phyloP scores from a whole-genome alignment of 2,888 invertebrate species.

The Microchrysa polita region DNA sequence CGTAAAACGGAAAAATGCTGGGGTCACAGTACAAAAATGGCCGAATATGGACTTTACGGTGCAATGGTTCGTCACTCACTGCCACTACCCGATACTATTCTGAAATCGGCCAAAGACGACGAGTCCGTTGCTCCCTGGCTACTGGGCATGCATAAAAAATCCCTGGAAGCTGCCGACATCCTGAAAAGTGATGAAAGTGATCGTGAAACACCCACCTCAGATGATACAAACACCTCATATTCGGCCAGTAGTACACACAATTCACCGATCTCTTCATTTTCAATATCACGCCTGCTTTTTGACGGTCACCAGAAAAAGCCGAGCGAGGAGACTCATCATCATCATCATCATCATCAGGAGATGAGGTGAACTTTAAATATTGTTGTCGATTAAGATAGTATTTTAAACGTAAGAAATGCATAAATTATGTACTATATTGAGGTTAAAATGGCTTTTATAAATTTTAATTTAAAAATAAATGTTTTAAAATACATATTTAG shows the following conservation, averaged over 20 bases:
- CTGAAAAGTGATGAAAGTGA: slow-evolving; percentile 83
- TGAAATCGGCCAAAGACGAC: slow-evolving; percentile 96
- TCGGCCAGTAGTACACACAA: slow-evolving; percentile 64
- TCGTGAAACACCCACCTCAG: slow-evolving; percentile 70
- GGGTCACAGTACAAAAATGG: slow-evolving; percentile 99
- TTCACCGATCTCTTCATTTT: slow-evolving; percentile 64
- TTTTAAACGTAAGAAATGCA: too few relatives aligned
- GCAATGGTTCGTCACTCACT: slow-evolving; percentile 99
- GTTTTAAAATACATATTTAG: too few relatives aligned
- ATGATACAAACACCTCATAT: slow-evolving; percentile 69
- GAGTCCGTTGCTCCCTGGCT: slow-evolving; percentile 99
- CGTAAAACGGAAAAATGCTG: slow-evolving; percentile 99
- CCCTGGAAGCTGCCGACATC: slow-evolving; percentile 95
- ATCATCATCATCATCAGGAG: slow-evolving; percentile 40
- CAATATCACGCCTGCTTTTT: slow-evolving; percentile 62
- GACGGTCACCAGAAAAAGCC: slow-evolving; percentile 56
- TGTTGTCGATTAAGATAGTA: slow-evolving; percentile 4
- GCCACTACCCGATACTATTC: slow-evolving; percentile 97
- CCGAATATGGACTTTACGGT: slow-evolving; percentile 98
- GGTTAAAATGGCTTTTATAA: slow-evolving; percentile 1
- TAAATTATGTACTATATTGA: slow-evolving; percentile 1
- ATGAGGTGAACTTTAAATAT: slow-evolving; percentile 45
- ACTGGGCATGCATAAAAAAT: slow-evolving; percentile 96
- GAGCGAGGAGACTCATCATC: slow-evolving; percentile 29
- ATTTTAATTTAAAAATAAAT: slow-evolving; percentile 2